phyloP scores from a whole-genome alignment of 2,888 invertebrate species.

The Podotricha telesiphe region DNA sequence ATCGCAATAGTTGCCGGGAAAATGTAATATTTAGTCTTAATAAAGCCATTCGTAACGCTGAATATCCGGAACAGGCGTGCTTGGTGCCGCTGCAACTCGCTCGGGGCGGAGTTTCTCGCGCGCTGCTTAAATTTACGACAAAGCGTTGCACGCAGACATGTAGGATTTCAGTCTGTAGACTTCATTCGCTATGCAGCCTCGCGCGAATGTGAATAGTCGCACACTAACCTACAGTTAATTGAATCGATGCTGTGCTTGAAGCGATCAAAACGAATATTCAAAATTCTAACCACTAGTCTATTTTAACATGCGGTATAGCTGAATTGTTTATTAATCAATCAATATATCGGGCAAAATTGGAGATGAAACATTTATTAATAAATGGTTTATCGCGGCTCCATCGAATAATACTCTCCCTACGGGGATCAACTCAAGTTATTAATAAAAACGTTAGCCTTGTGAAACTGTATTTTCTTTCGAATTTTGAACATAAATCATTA shows the following conservation, averaged over 20 bases:
- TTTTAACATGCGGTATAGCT: constrained; percentile 61
- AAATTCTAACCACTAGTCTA: constrained; percentile 64
- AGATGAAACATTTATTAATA: constrained; percentile 66
- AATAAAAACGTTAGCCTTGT: neutral
- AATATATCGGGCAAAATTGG: constrained; percentile 64
- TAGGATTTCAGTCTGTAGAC: constrained; percentile 47
- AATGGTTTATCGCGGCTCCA: constrained; percentile 59
- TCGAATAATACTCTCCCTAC: constrained; percentile 63
- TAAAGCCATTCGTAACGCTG: constrained; percentile 78
- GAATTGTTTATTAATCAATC: constrained; percentile 68
- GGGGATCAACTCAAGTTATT: constrained; percentile 49
- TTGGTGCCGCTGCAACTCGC: constrained; percentile 57
- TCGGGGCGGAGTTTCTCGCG: constrained; percentile 58
- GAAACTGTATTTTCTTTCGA: neutral
- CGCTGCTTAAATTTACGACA: constrained; percentile 62
- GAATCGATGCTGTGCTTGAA: constrained; percentile 46
- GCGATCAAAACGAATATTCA: constrained; percentile 50
- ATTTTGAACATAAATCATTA: neutral
- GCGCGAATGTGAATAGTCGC: constrained; percentile 44
- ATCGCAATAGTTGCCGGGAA: constrained; percentile 73
- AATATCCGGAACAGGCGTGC: constrained; percentile 73
- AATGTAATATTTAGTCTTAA: constrained; percentile 81
- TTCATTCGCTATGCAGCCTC: constrained; percentile 44
- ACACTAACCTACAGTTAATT: constrained; percentile 46
- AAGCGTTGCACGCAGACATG: constrained; percentile 57